Percentiles rank a stretch among this genome's conserved stretches.
Evolutionary conservation across 2,113 vertebrate species (phyloP).

Genomic region (Carettochelys insculpta): DNA sequence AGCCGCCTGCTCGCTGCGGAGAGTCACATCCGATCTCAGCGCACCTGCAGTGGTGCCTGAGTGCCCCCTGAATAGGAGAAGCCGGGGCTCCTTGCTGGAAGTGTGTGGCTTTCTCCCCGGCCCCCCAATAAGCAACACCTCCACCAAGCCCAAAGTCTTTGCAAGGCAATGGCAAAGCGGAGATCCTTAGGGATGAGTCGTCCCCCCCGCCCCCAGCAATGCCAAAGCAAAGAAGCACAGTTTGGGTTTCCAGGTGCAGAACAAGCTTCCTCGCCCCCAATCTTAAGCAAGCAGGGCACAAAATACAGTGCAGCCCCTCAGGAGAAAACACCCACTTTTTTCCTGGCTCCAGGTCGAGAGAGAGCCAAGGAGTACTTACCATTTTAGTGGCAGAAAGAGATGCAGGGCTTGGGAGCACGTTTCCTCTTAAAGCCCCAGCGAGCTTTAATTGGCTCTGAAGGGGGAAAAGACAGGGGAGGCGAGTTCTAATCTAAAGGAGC

Average conservation of each 20-base stretch:
- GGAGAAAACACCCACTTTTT: neutral
- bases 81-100: neutral
- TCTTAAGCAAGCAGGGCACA: constrained; percentile 19
- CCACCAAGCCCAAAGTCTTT: constrained; percentile 5
- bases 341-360: constrained; percentile 28
- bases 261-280: neutral
- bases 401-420: constrained; percentile 63
- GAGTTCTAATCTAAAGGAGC: constrained; percentile 80
- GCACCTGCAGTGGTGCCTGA: constrained; percentile 8
- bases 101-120: neutral
- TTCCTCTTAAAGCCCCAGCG: constrained; percentile 74
- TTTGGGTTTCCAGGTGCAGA: constrained; percentile 32
- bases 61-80: neutral
- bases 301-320: neutral
- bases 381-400: constrained; percentile 72
- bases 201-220: neutral
- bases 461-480: constrained; percentile 71
- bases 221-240: constrained; percentile 25
- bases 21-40: constrained; percentile 48
- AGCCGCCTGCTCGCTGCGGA: neutral
- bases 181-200: neutral
- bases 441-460: constrained; percentile 76
- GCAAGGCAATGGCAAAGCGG: neutral
- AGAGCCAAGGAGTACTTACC: constrained; percentile 79
- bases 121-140: neutral